Evolutionary conservation across 2,888 invertebrate species (phyloP).

Genomic region (Cheilosia scutellata): DNA sequence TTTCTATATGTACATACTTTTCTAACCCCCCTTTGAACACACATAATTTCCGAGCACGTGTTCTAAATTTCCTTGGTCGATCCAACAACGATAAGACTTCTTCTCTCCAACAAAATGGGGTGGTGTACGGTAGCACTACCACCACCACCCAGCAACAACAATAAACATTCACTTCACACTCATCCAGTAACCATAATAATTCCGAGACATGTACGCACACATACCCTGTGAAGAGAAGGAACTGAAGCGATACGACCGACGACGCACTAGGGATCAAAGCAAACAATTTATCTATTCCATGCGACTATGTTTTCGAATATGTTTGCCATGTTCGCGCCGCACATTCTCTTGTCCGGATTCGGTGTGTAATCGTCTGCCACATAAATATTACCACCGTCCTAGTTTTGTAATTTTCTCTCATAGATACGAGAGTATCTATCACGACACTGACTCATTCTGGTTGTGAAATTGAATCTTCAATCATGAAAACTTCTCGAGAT

Average conservation of each 20-base stretch:
- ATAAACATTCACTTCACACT: conserved; percentile 60
- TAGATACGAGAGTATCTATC: neutral
- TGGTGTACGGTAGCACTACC: neutral
- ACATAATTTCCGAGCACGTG: conserved; percentile 74
- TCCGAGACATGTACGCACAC: conserved; percentile 47
- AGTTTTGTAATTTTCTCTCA: conserved; percentile 61
- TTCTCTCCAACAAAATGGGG: neutral
- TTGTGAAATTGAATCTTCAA: conserved; percentile 67
- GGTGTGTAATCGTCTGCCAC: conserved; percentile 37
- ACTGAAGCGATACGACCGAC: conserved; percentile 14
- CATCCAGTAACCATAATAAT: conserved; percentile 72
- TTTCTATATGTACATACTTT: conserved; percentile 20
- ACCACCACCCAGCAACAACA: neutral
- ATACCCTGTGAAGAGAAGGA: conserved; percentile 8
- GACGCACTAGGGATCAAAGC: conserved; percentile 64
- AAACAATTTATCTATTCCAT: conserved; percentile 70
- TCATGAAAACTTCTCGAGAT: conserved; percentile 52
- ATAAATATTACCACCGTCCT: conserved; percentile 18
- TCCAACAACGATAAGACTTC: conserved; percentile 43
- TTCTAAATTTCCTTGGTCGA: conserved; percentile 71
- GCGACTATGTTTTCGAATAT: conserved; percentile 61
- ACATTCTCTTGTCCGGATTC: conserved; percentile 18
- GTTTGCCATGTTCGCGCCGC: conserved; percentile 62
- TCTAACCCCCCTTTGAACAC: conserved; percentile 22
- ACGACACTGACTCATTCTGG: conserved; percentile 50